Conservation (phyloP, 2,888 invertebrate species). For the Monochamus alternatus region DNA sequence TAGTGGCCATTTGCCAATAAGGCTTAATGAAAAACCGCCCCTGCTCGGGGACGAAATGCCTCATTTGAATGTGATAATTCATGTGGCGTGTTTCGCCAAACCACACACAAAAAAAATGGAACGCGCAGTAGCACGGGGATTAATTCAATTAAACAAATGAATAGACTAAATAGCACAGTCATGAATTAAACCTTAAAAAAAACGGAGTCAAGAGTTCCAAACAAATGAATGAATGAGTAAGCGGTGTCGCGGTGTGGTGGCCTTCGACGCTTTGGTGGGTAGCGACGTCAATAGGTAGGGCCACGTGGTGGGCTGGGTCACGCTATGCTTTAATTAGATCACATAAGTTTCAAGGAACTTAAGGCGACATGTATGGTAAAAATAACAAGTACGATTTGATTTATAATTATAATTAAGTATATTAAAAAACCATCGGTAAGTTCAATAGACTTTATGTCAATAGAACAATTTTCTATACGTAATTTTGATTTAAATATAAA, state of each 20-base stretch:
- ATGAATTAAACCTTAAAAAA: conserved; percentile 23
- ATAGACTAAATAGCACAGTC: conserved; percentile 14
- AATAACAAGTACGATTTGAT: not conserved
- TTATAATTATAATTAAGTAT: no score
- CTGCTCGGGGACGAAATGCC: not conserved
- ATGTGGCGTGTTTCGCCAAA: conserved; percentile 3
- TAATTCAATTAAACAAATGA: conserved; percentile 14
- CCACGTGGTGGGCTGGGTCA: not conserved
- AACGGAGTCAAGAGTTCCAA: conserved; percentile 12
- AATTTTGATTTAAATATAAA: no score
- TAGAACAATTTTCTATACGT: no score
- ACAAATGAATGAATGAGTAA: conserved; percentile 7
- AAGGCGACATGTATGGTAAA: not conserved
- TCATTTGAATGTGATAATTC: not conserved
- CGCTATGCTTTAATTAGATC: not conserved
- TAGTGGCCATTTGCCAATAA: no score
- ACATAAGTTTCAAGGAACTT: not conserved
- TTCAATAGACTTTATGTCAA: no score
- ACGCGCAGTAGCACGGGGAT: not conserved
- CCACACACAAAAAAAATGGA: not conserved
- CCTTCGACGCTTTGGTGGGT: not conserved
- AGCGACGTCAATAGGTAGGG: not conserved
- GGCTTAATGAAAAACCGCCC: no score
- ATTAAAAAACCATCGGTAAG: no score
- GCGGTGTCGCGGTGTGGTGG: not conserved